Evolutionary conservation across 1,140 invertebrate genomes (phyloP).

Genomic region (Drosophila elegans): DNA sequence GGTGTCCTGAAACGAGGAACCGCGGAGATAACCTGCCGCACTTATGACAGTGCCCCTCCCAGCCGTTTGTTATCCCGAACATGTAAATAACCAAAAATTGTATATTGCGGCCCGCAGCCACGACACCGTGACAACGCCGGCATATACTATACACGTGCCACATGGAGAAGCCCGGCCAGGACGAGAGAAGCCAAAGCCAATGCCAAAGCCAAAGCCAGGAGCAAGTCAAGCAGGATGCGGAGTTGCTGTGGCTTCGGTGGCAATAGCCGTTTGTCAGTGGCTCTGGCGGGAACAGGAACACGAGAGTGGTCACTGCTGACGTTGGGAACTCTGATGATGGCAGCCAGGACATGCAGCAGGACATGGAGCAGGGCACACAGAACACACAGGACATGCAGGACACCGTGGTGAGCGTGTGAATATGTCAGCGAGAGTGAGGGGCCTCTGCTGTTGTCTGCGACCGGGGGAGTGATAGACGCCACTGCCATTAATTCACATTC

Average conservation of each 20-base stretch:
- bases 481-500: constrained; percentile 81
- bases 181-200: constrained; percentile 6
- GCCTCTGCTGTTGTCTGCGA: constrained; percentile 67
- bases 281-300: constrained; percentile 9
- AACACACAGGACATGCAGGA: constrained; percentile 18
- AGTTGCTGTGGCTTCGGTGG: constrained; percentile 37
- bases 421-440: constrained; percentile 38
- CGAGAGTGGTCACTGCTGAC: constrained; percentile 44
- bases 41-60: constrained; percentile 37
- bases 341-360: constrained; percentile 21
- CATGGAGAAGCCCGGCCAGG: constrained; percentile 24
- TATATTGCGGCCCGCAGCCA: constrained; percentile 70
- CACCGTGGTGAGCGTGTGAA: constrained; percentile 53
- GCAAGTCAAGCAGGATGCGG: constrained; percentile 44
- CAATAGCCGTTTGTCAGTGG: background rate
- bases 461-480: constrained; percentile 77
- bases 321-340: constrained; percentile 30
- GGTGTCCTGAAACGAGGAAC: constrained; percentile 26
- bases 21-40: constrained; percentile 53
- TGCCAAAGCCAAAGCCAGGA: constrained; percentile 23
- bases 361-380: constrained; percentile 10
- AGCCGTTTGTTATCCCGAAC: constrained; percentile 47
- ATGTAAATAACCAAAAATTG: constrained; percentile 74
- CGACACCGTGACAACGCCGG: constrained; percentile 71
- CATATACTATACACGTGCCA: constrained; percentile 53